Conservation (phyloP, 1,140 invertebrate genomes). For the Ips nitidus region DNA sequence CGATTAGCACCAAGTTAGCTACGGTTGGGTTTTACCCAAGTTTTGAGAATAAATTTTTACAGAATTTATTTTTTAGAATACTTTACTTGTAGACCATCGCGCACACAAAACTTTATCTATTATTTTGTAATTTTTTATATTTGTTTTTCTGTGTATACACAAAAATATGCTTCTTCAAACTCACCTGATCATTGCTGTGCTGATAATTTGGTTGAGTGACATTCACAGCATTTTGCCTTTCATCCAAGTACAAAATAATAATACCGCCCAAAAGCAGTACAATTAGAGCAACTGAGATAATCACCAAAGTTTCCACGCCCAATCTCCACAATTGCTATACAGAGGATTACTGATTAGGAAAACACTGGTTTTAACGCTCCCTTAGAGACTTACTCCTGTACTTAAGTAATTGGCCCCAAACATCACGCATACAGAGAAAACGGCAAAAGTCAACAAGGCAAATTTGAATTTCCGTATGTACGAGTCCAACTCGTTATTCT, state of each 20-base stretch:
- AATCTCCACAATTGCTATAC: slow-evolving; percentile 24
- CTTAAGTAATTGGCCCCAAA: slow-evolving; percentile 32
- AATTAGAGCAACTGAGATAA: slow-evolving; percentile 17
- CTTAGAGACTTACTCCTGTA: slow-evolving; percentile 20
- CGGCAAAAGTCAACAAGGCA: slow-evolving; percentile 16
- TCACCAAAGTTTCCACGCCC: slow-evolving; percentile 23
- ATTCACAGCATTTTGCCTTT: neutral
- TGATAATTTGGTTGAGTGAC: slow-evolving; percentile 8
- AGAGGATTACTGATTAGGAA: no score
- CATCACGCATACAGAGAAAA: slow-evolving; percentile 20
- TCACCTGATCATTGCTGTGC: slow-evolving; percentile 11
- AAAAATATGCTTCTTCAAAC: neutral
- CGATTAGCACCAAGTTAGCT: no score
- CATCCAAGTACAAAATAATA: slow-evolving; percentile 20
- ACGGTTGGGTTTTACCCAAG: no score
- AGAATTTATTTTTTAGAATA: no score
- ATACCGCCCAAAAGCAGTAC: slow-evolving; percentile 22
- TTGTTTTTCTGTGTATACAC: no score
- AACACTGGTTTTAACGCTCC: no score
- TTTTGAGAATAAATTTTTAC: no score
- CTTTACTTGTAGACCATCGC: no score
- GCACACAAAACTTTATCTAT: no score
- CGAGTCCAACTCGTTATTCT: slow-evolving; percentile 9
- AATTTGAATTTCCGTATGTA: slow-evolving; percentile 29
- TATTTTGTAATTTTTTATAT: no score